A percentile compares a stretch with the other conserved stretches of the same genome.
Conservation (phyloP, 35 echinoderm and acorn worm species). For the Apostichopus californicus region DNA sequence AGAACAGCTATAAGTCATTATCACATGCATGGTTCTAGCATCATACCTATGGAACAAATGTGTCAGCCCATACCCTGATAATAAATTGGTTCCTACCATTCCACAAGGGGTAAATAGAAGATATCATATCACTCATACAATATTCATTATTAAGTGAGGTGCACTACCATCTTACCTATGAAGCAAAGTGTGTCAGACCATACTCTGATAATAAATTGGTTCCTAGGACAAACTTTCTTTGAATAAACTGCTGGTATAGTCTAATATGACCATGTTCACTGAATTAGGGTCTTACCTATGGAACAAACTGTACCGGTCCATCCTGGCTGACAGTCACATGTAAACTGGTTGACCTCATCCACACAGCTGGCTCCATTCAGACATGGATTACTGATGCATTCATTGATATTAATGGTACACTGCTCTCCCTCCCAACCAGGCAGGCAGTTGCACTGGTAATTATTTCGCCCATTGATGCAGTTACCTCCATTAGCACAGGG, state of each 20-base stretch:
- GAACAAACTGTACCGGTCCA: constrained; percentile 44
- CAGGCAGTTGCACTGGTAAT: constrained; percentile 72
- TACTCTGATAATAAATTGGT: neutral
- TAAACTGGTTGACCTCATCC: constrained; percentile 26
- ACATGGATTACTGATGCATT: constrained; percentile 59
- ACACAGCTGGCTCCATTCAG: constrained; percentile 31
- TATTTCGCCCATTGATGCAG: constrained; percentile 62
- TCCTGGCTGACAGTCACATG: constrained; percentile 39
- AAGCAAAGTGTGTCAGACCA: constrained; percentile 2
- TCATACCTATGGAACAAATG: constrained; percentile 41
- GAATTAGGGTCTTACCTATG: constrained; percentile 20
- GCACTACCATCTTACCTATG: constrained; percentile 6
- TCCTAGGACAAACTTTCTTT: no score
- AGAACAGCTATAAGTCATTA: no score
- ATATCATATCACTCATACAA: no score
- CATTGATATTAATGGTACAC: constrained; percentile 62
- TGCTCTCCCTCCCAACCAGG: constrained; percentile 72
- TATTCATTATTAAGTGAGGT: neutral
- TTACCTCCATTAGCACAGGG: constrained; percentile 81
- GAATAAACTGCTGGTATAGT: no score
- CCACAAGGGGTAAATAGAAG: no score
- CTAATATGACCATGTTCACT: no score
- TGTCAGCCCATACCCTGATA: neutral
- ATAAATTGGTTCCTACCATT: no score
- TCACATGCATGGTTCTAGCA: neutral